Evolutionary conservation across 1,140 invertebrate genomes (phyloP).

Genomic region (Sipha flava): DNA sequence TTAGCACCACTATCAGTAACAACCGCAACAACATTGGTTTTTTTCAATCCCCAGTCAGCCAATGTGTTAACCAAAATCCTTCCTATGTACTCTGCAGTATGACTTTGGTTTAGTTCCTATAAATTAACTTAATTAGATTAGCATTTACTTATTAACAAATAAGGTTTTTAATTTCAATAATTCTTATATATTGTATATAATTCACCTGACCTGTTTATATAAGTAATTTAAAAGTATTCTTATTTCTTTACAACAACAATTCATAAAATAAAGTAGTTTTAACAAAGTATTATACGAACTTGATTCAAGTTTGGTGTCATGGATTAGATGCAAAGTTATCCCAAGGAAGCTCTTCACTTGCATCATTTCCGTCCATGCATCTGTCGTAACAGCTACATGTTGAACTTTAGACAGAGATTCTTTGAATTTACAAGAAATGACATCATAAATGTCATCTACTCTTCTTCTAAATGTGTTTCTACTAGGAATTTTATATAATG

Average conservation of each 20-base stretch:
- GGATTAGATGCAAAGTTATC: neutral
- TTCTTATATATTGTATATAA: no score
- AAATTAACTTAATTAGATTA: neutral
- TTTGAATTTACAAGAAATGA: neutral
- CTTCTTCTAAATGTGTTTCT: neutral
- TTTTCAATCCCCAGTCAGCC: neutral
- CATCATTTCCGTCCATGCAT: neutral
- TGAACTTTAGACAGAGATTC: neutral
- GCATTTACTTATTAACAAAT: neutral
- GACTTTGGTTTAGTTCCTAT: neutral
- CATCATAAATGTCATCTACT: neutral
- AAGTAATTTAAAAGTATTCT: no score
- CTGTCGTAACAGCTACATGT: neutral
- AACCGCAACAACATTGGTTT: conserved; percentile 39
- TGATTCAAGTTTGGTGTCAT: neutral
- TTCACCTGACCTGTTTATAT: no score
- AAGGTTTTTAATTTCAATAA: neutral
- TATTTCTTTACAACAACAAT: no score
- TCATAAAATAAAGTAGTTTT: no score
- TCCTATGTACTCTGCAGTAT: neutral
- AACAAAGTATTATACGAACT: no score
- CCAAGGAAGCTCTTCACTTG: neutral
- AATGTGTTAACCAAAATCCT: neutral
- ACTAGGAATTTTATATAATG: neutral
- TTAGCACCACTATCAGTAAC: conserved; percentile 45